Evolutionary conservation across 2,113 vertebrate genomes (phyloP), one percentile per base, ranked within the genome.

Genomic region (Passerina amoena): DNA sequence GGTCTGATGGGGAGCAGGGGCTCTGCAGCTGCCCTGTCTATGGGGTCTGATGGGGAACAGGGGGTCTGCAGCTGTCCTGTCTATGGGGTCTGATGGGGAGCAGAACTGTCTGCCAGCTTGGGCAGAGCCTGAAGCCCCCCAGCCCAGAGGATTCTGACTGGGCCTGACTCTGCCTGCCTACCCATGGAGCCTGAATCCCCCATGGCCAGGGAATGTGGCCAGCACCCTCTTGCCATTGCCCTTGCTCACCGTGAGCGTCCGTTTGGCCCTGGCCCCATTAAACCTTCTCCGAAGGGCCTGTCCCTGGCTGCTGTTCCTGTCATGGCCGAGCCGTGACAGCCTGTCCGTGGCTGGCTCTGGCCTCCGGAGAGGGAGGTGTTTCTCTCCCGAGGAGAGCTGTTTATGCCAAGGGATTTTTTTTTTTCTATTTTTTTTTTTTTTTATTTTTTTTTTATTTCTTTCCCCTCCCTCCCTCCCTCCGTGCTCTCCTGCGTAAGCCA

Each of bases 231-330:
- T 17, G 28, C 6, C 1, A 7, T 8, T 25, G 53, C 2, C 28
- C 4, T 40, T 33, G 31, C 14, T 61, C 4, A 0, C 42, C 5
- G 0, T 4, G 9, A 23, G 18, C 6, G 14, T 63, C 25, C 54
- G 3, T 47, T 50, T 0, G 3, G 23, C 24, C 68, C n/a, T 3
- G 5, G 65, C 47, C 35, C n/a, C 19, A 1, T 57, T 48, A 27
- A 65, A 48, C 14, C 27, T 70, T 3, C 44, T 7, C 53, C 2
- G 40, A 53, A 21, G 40, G 20, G 35, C 66, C 38, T 11, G 9
- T 42, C 61, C 42, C 69, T 23, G 35, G 59, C 76, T 22, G 21
- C 9, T 27, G 35, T 37, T 33, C 66, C 37, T 2, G 10, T 47
- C 31, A 1, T 15, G 38, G 78, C 70, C 10, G 12, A 73, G 50